Evolutionary conservation across 1,140 invertebrate genomes (phyloP), one percentile per base, ranked within the genome.

Genomic region (Cydia amplana): DNA sequence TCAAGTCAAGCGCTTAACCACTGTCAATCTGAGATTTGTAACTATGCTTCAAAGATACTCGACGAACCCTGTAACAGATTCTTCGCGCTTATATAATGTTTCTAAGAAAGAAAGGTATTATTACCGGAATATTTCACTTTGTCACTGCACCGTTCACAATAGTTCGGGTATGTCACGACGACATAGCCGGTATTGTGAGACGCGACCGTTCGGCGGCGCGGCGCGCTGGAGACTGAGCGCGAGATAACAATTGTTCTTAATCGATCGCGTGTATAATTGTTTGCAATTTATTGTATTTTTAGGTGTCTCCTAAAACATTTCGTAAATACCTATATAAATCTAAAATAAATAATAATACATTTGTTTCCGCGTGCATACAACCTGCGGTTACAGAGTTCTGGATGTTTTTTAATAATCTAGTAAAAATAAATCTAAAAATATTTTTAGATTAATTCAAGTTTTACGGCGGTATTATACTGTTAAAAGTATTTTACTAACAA

Each of bases 81-180:
- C 9, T 16, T 25, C 2, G 55, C 18, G 55, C 6, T 70, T 36
- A 65, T 36, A 23, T 40, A 36, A 70, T 70, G 1, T n/a, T 10
- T n/a, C n/a, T 18, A 70, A 43, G 36, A 43, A 70, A 32, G 64
- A 32, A 70, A 18, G 65, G 28, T 18, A 9, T 18, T 16, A 36
- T 70, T 70, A 70, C 65, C 65, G 65, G 36, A 67, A 80, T 78
- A 75, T 65, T 46, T 73, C 76, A 78, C 80, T 78, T 73, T 76
- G 79, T 77, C 74, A 78, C 79, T 60, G 74, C 74, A 76, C 40
- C 74, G 79, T 77, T 75, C 60, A 79, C 78, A 79, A 79, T 79
- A 60, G 74, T 75, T 76, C 79, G 79, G 76, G 55, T 80, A 78
- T 80, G 77, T 60, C 43, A 18, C 20, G 32, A 72, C 60, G 75